These are phyloP conservation scores for Leucoma salicis DNA, from an alignment of 2,888 invertebrate species.

Conservation along the genomic window DNA sequence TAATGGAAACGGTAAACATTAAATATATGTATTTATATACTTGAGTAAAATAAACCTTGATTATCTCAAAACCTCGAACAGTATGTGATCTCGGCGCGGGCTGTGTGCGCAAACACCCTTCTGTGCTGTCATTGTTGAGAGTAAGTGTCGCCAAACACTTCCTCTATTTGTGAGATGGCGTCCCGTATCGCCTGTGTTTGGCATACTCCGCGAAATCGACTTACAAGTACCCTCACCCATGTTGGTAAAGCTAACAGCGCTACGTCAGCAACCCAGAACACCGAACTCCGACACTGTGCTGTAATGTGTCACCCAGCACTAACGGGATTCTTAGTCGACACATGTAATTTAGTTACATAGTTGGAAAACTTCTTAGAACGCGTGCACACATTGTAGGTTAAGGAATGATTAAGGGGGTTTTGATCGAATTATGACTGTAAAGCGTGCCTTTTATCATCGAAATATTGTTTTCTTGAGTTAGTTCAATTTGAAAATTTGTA, in stretches of 20 bases:
- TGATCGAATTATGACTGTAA: slow-evolving; percentile 47
- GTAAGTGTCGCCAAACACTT: slow-evolving; percentile 61
- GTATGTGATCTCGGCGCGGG: slow-evolving; percentile 43
- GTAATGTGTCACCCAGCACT: slow-evolving; percentile 30
- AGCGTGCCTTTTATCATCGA: slow-evolving; percentile 37
- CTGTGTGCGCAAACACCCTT: slow-evolving; percentile 50
- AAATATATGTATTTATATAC: no score
- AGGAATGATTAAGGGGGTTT: slow-evolving; percentile 48
- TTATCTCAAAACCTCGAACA: slow-evolving; percentile 51
- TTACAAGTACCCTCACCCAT: slow-evolving; percentile 47
- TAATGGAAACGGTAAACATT: no score
- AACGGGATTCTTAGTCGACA: slow-evolving; percentile 27
- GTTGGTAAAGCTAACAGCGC: slow-evolving; percentile 30
- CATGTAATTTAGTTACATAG: slow-evolving; percentile 28
- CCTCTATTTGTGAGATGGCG: slow-evolving; percentile 39
- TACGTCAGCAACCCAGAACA: slow-evolving; percentile 22
- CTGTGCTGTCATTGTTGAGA: slow-evolving; percentile 49
- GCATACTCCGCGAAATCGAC: slow-evolving; percentile 56
- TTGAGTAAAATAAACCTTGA: slow-evolving; percentile 31
- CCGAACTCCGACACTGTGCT: slow-evolving; percentile 24
- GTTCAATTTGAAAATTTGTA: no score
- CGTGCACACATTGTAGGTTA: slow-evolving; percentile 30
- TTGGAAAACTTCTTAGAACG: slow-evolving; percentile 32
- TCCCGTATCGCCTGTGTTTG: slow-evolving; percentile 55
- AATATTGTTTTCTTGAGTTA: slow-evolving; percentile 19